These are phyloP conservation scores for Ylistrum balloti DNA, from an alignment of 1,140 invertebrate species.

Conservation along the genomic window DNA sequence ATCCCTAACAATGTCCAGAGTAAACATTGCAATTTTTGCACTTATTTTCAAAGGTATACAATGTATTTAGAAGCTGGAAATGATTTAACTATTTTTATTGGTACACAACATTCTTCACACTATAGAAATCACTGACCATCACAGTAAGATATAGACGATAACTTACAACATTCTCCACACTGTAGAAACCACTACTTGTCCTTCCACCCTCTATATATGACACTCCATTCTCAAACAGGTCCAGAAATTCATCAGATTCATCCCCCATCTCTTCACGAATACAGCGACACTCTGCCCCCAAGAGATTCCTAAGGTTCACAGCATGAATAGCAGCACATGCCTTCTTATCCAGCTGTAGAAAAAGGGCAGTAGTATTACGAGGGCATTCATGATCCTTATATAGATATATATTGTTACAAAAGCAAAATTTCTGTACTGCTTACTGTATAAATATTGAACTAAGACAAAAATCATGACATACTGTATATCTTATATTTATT, in stretches of 20 bases:
- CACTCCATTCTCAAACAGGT: conserved; percentile 95
- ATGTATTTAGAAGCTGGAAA: too few species aligned
- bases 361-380: too few species aligned
- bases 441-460: too few species aligned
- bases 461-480: too few species aligned
- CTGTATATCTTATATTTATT: too few species aligned
- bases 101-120: conserved; percentile 90
- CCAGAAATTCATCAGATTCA: conserved; percentile 97
- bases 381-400: too few species aligned
- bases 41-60: too few species aligned
- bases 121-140: conserved; percentile 99
- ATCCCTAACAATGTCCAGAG: too few species aligned
- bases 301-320: conserved; percentile 97
- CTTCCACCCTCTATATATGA: conserved; percentile 98
- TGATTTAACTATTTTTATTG: too few species aligned
- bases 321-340: conserved; percentile 99
- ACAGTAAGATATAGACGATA: background rate
- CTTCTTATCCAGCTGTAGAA: conserved; percentile 92
- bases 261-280: conserved; percentile 98
- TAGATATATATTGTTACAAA: too few species aligned
- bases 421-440: too few species aligned
- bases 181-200: conserved; percentile 98
- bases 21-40: too few species aligned
- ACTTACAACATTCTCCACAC: conserved; percentile 88
- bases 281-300: conserved; percentile 98